phyloP scores from a whole-genome alignment of 2,888 invertebrate genomes.

The Spodoptera picta region DNA sequence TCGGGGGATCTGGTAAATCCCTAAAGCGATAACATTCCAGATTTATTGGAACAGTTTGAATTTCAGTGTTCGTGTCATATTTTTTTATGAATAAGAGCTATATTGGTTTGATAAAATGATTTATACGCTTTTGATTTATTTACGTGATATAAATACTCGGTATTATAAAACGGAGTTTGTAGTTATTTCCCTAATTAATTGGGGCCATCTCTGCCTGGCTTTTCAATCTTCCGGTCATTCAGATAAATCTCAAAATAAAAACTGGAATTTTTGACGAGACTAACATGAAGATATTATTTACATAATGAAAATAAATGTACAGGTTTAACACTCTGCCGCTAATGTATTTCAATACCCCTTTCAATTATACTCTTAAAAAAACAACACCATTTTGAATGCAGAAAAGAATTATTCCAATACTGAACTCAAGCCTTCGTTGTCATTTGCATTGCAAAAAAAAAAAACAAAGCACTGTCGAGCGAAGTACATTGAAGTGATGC shows the following conservation, averaged over 20 bases:
- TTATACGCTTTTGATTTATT: no score
- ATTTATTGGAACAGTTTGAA: conserved; percentile 23
- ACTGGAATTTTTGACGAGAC: no score
- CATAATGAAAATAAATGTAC: no score
- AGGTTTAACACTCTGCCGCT: no score
- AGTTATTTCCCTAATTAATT: no score
- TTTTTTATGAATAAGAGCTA: neutral
- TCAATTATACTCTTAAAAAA: neutral
- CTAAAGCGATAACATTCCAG: conserved; percentile 16
- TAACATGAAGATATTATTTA: no score
- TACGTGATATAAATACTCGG: no score
- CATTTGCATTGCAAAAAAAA: conserved; percentile 14
- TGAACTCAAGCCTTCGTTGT: conserved; percentile 18
- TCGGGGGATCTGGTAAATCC: conserved; percentile 22
- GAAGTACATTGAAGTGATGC: conserved; percentile 10
- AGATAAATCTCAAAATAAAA: no score
- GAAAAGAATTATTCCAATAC: conserved; percentile 5
- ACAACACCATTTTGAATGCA: conserved; percentile 8
- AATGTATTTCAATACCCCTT: neutral
- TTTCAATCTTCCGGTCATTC: no score
- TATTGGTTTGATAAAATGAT: neutral
- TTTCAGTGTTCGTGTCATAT: conserved; percentile 1
- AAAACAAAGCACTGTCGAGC: conserved; percentile 7
- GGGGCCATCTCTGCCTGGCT: no score
- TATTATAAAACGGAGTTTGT: no score